Evolutionary conservation across 2,888 invertebrate species (phyloP).

Genomic region (Pelosia muscerda): DNA sequence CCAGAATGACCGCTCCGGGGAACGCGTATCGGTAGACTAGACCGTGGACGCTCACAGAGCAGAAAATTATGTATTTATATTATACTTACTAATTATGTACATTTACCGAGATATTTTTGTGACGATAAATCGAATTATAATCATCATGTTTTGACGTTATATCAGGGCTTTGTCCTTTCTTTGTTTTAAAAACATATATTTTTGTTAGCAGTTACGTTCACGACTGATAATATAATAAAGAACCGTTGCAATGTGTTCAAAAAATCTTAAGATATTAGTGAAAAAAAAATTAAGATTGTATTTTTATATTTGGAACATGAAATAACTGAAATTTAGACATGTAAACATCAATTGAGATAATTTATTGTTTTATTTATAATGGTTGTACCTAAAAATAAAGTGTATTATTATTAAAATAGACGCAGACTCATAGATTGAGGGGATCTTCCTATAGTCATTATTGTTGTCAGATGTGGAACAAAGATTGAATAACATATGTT

Average conservation of each 20-base stretch:
- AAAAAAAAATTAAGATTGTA: conserved; percentile 8
- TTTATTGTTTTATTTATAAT: conserved; percentile 9
- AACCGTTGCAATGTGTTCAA: neutral
- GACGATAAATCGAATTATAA: conserved; percentile 57
- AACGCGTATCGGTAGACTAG: conserved; percentile 74
- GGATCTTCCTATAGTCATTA: conserved; percentile 10
- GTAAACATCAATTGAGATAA: neutral
- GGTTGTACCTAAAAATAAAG: conserved; percentile 11
- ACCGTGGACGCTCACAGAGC: conserved; percentile 40
- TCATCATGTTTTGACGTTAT: conserved; percentile 49
- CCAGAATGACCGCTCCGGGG: conserved; percentile 70
- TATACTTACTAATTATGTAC: conserved; percentile 75
- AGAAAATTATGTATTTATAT: conserved; percentile 73
- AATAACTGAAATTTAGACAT: conserved; percentile 6
- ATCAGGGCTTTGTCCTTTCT: conserved; percentile 25
- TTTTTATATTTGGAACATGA: conserved; percentile 7
- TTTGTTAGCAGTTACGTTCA: neutral
- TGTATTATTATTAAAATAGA: conserved; percentile 19
- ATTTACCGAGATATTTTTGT: conserved; percentile 66
- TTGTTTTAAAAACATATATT: conserved; percentile 2
- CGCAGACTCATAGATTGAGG: conserved; percentile 12
- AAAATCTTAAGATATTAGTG: conserved; percentile 12
- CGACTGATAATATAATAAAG: neutral
- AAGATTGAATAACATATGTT: neutral
- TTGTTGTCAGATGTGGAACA: neutral